Evolutionary conservation across 2,113 vertebrate genomes (phyloP).

Genomic region (Etheostoma cragini): DNA sequence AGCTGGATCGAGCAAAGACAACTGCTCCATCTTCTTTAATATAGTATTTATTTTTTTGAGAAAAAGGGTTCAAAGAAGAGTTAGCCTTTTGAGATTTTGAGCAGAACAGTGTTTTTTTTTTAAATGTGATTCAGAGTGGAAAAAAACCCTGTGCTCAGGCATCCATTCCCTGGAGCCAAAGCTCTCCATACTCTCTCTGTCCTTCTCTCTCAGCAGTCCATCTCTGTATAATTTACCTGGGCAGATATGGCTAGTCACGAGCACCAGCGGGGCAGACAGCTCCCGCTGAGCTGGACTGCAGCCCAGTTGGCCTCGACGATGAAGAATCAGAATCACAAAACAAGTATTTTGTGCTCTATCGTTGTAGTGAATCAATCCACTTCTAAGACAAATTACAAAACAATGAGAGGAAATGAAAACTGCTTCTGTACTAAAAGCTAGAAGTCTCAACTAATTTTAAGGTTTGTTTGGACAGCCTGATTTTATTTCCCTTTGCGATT

Average conservation of each 20-base stretch:
- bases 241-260: background rate
- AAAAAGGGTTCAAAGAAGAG: background rate
- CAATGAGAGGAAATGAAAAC: background rate
- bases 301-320: conserved; percentile 1
- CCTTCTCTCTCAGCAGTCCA: background rate
- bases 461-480: background rate
- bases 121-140: conserved; percentile 29
- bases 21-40: background rate
- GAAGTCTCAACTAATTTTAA: background rate
- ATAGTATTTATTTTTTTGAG: background rate
- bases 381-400: background rate
- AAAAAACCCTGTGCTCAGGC: conserved; percentile 22
- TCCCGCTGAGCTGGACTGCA: conserved; percentile 2
- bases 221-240: conserved; percentile 20
- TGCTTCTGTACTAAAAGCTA: background rate
- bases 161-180: conserved; percentile 20
- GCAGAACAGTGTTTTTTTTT: conserved; percentile 16
- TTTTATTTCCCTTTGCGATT: background rate
- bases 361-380: background rate
- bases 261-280: background rate
- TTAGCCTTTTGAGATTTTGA: conserved; percentile 19
- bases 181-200: background rate
- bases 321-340: background rate
- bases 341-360: no score
- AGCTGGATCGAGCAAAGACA: background rate